A percentile compares a stretch with the other conserved stretches of the same genome.
Evolutionary conservation across 2,797 vertebrate species (phyloP).

Genomic region (Clarias laeviceps): DNA sequence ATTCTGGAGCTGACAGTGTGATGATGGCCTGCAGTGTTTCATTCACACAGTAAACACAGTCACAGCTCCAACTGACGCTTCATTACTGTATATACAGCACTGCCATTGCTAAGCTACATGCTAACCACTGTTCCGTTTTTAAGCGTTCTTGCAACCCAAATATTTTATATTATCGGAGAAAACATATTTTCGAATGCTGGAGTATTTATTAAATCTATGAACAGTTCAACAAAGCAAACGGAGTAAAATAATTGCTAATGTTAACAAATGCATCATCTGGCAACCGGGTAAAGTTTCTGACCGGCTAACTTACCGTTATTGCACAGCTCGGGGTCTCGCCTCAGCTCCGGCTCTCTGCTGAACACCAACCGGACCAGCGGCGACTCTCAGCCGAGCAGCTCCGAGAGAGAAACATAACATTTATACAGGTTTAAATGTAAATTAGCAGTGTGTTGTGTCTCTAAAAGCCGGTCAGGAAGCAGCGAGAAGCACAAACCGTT

Average conservation of each 20-base stretch:
- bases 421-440: not conserved
- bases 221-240: too few relatives aligned
- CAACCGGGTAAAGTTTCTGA: not conserved
- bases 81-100: not conserved
- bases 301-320: not conserved
- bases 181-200: not conserved
- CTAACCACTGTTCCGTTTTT: not conserved
- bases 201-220: not conserved
- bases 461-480: constrained; percentile 27
- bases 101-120: constrained; percentile 9
- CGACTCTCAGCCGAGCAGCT: not conserved
- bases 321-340: not conserved
- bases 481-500: constrained; percentile 37
- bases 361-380: not conserved
- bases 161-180: not conserved
- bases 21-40: not conserved
- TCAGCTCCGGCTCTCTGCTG: not conserved
- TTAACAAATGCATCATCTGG: too few relatives aligned
- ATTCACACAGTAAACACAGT: not conserved
- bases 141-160: not conserved
- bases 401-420: not conserved
- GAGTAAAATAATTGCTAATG: not conserved
- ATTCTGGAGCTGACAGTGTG: not conserved
- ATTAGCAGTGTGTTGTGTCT: not conserved
- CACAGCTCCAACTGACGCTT: too few relatives aligned